Conservation (phyloP, 2,113 vertebrate species). For the Hystrix cristata region DNA sequence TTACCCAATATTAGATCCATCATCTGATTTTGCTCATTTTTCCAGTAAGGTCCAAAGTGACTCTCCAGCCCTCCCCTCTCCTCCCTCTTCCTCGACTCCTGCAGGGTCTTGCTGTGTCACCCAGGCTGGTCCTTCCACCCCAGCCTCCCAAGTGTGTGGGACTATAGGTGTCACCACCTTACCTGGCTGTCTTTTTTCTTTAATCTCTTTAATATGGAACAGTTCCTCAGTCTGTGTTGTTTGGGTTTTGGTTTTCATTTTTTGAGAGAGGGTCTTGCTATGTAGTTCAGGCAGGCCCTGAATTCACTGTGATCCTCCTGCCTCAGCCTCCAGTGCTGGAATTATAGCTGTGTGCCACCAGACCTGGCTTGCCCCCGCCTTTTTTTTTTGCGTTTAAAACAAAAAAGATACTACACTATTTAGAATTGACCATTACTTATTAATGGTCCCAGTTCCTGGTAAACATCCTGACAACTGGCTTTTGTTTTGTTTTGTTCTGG, state of each 20-base stretch:
- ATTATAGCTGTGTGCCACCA: not conserved
- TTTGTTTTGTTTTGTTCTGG: too few relatives aligned
- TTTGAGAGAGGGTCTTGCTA: not conserved
- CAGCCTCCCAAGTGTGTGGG: not conserved
- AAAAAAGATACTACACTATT: not conserved
- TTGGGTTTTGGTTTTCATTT: not conserved
- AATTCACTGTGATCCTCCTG: not conserved
- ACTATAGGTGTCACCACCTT: not conserved
- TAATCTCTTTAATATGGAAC: not conserved
- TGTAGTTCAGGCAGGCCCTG: not conserved
- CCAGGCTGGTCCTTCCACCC: not conserved
- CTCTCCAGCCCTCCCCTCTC: not conserved
- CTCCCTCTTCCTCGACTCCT: not conserved
- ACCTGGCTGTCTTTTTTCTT: not conserved
- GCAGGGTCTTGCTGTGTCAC: not conserved
- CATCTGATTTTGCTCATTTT: not conserved
- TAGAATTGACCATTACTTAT: not conserved
- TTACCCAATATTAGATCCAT: not conserved
- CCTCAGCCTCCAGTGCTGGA: not conserved
- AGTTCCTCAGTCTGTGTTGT: not conserved
- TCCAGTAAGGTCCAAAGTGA: not conserved
- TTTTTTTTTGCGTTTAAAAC: not conserved
- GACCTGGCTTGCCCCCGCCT: not conserved
- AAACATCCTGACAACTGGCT: not conserved
- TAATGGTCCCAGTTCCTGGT: not conserved